Evolutionary conservation across 2,797 vertebrate genomes (phyloP).

Genomic region (Florisuga fusca): DNA sequence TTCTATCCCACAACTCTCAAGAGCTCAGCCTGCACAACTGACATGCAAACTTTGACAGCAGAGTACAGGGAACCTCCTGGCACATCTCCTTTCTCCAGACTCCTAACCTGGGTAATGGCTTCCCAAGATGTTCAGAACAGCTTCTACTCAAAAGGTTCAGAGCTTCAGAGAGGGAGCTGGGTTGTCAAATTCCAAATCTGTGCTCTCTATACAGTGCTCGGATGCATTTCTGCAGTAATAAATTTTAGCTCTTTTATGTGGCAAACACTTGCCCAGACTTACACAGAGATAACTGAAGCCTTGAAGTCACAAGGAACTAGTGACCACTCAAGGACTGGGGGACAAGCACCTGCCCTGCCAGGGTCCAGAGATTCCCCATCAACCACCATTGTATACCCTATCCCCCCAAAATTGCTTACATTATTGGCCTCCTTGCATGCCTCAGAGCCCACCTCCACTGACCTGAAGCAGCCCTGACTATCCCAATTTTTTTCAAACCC

Average conservation of each 20-base stretch:
- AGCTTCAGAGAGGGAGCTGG: neutral
- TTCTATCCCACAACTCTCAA: neutral
- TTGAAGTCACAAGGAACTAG: neutral
- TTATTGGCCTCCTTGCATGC: fast-evolving
- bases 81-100: neutral
- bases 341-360: fast-evolving
- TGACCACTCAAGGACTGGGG: neutral
- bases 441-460: neutral
- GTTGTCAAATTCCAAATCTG: neutral
- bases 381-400: neutral
- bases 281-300: neutral
- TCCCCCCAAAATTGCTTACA: fast-evolving
- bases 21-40: neutral
- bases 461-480: fast-evolving
- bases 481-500: neutral
- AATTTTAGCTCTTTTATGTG: neutral
- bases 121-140: neutral
- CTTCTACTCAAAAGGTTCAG: neutral
- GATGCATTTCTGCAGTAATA: neutral
- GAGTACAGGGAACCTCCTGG: neutral
- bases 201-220: neutral
- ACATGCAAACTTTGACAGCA: neutral
- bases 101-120: neutral
- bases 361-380: neutral
- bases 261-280: neutral